A percentile compares a stretch with the other conserved stretches of the same genome.
Evolutionary conservation across 2,888 invertebrate genomes (phyloP).

Genomic region (Drosophila anomalipes): DNA sequence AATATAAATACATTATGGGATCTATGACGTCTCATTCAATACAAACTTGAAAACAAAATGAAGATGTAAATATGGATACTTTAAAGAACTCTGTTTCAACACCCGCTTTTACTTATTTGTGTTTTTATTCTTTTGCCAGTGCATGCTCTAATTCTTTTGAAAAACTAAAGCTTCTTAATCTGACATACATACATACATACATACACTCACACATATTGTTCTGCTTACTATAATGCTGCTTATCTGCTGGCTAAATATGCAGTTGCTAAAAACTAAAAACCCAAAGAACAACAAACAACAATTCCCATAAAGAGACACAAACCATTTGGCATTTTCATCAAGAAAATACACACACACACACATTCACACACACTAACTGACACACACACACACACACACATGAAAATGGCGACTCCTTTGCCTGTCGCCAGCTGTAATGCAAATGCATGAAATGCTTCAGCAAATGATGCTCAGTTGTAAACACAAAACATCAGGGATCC

Average conservation of each 20-base stretch:
- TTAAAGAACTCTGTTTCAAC: background rate
- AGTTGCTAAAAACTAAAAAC: slow-evolving; percentile 65
- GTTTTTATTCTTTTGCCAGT: background rate
- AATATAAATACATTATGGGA: background rate
- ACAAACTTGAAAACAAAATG: background rate
- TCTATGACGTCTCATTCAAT: background rate
- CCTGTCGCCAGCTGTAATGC: slow-evolving; percentile 74
- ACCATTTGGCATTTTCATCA: slow-evolving; percentile 79
- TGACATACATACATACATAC: background rate
- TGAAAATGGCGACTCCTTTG: slow-evolving; percentile 61
- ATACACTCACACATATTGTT: background rate
- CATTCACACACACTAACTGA: slow-evolving; percentile 4
- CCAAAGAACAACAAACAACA: slow-evolving; percentile 76
- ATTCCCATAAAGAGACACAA: slow-evolving; percentile 81
- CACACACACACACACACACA: slow-evolving; percentile 26
- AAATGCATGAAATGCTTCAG: slow-evolving; percentile 63
- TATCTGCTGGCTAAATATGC: slow-evolving; percentile 72
- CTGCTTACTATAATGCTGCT: slow-evolving; percentile 59
- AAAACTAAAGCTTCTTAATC: slow-evolving; percentile 13
- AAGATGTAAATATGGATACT: background rate
- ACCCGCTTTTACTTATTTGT: background rate
- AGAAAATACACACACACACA: slow-evolving; percentile 46
- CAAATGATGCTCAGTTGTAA: slow-evolving; percentile 56
- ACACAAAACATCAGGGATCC: slow-evolving; percentile 43
- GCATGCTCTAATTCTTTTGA: slow-evolving; percentile 14